These are phyloP conservation scores for Amphiura filiformis DNA, from an alignment of 35 echinoderm and acorn worm genomes.

Conservation along the genomic window DNA sequence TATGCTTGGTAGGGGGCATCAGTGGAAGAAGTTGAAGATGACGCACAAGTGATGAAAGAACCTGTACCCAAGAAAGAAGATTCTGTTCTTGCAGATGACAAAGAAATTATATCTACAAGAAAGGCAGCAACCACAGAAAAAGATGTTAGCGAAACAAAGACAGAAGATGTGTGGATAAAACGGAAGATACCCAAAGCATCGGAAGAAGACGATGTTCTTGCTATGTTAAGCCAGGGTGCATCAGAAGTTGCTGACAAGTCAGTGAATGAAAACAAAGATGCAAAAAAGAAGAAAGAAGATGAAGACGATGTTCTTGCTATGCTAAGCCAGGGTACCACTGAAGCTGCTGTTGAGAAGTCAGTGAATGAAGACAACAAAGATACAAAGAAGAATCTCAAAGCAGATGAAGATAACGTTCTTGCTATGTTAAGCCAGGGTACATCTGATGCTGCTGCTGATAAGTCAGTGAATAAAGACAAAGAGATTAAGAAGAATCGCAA, in stretches of 20 bases:
- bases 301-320: constrained; percentile 13
- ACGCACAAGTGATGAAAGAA: neutral
- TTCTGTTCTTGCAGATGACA: too few species aligned
- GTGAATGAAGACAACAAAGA: neutral
- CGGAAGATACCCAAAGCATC: neutral
- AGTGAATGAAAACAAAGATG: neutral
- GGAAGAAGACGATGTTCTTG: constrained; percentile 27
- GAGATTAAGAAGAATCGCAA: neutral
- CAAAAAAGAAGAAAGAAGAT: neutral
- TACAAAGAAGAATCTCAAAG: neutral
- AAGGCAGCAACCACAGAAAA: too few species aligned
- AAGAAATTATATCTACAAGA: too few species aligned
- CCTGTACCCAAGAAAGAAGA: constrained; percentile 9
- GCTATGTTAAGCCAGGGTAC: constrained; percentile 8
- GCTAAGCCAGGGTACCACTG: neutral
- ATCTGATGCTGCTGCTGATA: neutral
- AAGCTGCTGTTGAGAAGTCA: neutral
- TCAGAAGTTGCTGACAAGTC: neutral
- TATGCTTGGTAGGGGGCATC: neutral
- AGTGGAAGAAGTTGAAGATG: neutral
- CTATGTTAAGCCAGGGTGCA: constrained; percentile 12
- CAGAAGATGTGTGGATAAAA: neutral
- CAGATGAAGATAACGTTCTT: neutral
- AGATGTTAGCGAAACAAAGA: neutral
- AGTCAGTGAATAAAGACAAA: neutral